Evolutionary conservation across 2,888 invertebrate genomes (phyloP).

Genomic region (Carterocephalus palaemon): DNA sequence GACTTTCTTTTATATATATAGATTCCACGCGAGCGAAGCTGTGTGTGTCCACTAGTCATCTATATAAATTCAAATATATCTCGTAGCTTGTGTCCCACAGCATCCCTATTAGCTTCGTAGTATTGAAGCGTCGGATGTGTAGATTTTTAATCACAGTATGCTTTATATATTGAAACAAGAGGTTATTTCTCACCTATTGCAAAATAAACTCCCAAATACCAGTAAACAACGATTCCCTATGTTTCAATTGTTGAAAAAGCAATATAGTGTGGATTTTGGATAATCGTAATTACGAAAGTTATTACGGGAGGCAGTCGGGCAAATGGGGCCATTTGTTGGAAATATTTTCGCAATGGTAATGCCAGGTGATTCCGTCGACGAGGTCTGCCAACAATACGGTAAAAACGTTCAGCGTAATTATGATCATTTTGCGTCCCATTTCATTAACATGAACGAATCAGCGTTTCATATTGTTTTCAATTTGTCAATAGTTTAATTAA

Average conservation of each 20-base stretch:
- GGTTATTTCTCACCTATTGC: too few species aligned
- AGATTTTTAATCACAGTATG: too few species aligned
- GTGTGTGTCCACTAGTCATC: too few species aligned
- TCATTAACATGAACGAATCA: constrained; percentile 69
- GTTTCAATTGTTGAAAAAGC: constrained; percentile 15
- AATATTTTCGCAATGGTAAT: constrained; percentile 72
- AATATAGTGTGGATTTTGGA: constrained; percentile 46
- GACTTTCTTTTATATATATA: too few species aligned
- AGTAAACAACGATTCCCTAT: neutral
- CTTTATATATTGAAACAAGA: too few species aligned
- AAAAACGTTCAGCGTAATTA: constrained; percentile 70
- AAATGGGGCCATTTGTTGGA: constrained; percentile 69
- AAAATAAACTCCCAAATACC: too few species aligned
- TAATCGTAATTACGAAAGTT: constrained; percentile 67
- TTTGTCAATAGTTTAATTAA: constrained; percentile 40
- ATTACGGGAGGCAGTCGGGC: constrained; percentile 64
- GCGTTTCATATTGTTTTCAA: constrained; percentile 52
- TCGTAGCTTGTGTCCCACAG: too few species aligned
- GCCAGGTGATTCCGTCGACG: constrained; percentile 68
- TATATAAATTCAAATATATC: too few species aligned
- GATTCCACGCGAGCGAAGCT: too few species aligned
- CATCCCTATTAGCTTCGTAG: too few species aligned
- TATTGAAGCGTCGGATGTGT: too few species aligned
- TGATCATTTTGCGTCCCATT: constrained; percentile 70
- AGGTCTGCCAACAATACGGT: constrained; percentile 66